A percentile compares a stretch with the other conserved stretches of the same genome.
phyloP scores from a whole-genome alignment of 1,140 invertebrate genomes.

The Cepaea nemoralis region DNA sequence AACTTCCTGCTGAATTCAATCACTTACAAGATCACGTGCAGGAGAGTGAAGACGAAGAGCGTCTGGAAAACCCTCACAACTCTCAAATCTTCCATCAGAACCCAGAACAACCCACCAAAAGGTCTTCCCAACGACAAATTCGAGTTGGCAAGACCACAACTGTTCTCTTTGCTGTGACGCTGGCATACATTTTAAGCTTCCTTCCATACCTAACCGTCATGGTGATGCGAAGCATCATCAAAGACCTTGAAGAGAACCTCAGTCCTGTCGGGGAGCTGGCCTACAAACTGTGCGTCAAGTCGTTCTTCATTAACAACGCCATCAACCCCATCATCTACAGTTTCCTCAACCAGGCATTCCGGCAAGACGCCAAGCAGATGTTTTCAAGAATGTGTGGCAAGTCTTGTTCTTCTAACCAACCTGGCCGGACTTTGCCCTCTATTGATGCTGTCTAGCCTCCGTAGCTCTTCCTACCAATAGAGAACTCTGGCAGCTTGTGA shows the following conservation, averaged over 20 bases:
- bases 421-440: no score
- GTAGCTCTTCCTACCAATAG: not conserved
- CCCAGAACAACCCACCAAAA: not conserved
- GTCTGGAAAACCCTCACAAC: not conserved
- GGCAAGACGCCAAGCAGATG: constrained; percentile 51
- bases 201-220: constrained; percentile 58
- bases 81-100: not conserved
- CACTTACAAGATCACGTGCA: not conserved
- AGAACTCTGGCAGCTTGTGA: not conserved
- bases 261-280: constrained; percentile 53
- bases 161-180: constrained; percentile 57
- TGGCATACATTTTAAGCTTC: constrained; percentile 61
- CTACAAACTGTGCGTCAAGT: constrained; percentile 64
- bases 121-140: constrained; percentile 39
- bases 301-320: constrained; percentile 64
- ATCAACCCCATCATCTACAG: constrained; percentile 63
- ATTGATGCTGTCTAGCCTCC: not conserved
- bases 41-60: constrained; percentile 26
- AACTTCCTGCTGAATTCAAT: not conserved
- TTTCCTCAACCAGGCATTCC: constrained; percentile 58
- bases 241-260: constrained; percentile 57
- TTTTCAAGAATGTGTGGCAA: constrained; percentile 43
- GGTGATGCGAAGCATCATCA: constrained; percentile 54
- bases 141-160: constrained; percentile 56
- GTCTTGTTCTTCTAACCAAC: constrained; percentile 45